Evolutionary conservation across 2,888 invertebrate genomes (phyloP), one percentile per base, ranked within the genome.

Genomic region (Gortyna flavago): DNA sequence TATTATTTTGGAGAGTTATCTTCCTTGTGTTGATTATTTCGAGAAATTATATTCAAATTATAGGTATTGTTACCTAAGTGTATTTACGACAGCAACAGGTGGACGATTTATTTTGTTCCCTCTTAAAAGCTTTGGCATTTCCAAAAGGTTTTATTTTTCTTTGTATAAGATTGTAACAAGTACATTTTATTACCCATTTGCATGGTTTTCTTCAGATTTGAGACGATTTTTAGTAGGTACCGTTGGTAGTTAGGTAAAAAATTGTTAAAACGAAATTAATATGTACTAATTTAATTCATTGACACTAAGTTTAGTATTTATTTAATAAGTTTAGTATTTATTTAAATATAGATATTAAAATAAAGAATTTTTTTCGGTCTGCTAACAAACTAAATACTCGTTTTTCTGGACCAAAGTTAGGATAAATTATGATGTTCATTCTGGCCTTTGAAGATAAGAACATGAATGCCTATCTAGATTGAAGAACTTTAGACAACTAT

Each of bases 401-500:
- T 59, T 69, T 44, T 44, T 66, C 59, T n/a, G 21, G 21, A 61
- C 32, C n/a, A n/a, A 78, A 72, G 38, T 71, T 69, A 35, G 18
- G 18, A 70, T 70, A 72, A 74, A 78, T 72, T 70, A 38, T 72
- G 51, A 75, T 59, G 29, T 75, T 72, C 44, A 67, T 59, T 72
- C 38, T 72, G n/a, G 44, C 72, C 66, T 75, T 85, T 85, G 69
- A 75, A 75, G 38, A 54, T 54, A 4, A 54, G 16, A 85, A 67
- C 68, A 82, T 84, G 75, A 67, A 73, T 86, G 75, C 48, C 44
- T 70, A 59, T 75, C 79, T 35, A 44, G 69, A 83, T 82, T 66
- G 44, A 32, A 81, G 51, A 85, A 81, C 38, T 76, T 81, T n/a
- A 4, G 35, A 73, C 32, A 71, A 74, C 67, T 77, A 35, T n/a